Percentiles rank a stretch among this genome's conserved stretches.
phyloP scores from a whole-genome alignment of 2,888 invertebrate species.

The Volucella inanis region DNA sequence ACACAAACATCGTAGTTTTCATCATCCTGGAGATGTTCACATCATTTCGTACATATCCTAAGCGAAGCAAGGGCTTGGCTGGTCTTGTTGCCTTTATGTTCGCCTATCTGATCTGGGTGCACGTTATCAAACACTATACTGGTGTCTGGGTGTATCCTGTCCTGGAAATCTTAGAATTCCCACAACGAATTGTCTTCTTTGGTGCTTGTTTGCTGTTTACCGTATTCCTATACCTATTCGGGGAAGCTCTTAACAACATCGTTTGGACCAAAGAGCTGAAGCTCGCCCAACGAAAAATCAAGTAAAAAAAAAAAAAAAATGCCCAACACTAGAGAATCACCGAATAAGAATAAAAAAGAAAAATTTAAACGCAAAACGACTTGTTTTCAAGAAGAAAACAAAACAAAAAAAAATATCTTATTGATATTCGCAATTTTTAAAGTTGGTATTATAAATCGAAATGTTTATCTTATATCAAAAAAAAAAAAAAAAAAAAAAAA shows the following conservation, averaged over 20 bases:
- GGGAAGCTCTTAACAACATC: slow-evolving; percentile 88
- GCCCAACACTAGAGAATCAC: slow-evolving; percentile 17
- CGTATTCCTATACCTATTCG: slow-evolving; percentile 87
- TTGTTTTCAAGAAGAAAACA: slow-evolving; percentile 21
- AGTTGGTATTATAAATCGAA: slow-evolving; percentile 30
- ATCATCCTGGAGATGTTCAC: slow-evolving; percentile 89
- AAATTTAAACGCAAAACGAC: slow-evolving; percentile 24
- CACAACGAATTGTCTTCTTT: slow-evolving; percentile 90
- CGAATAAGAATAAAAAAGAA: slow-evolving; percentile 10
- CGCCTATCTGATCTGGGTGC: slow-evolving; percentile 91
- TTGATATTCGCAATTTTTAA: slow-evolving; percentile 55
- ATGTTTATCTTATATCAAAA: slow-evolving; percentile 44
- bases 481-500: slow-evolving; percentile 6
- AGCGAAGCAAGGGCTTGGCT: slow-evolving; percentile 86
- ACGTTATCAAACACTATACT: slow-evolving; percentile 88
- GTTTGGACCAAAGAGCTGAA: slow-evolving; percentile 89
- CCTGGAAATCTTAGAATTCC: slow-evolving; percentile 89
- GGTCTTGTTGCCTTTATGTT: slow-evolving; percentile 87
- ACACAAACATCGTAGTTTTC: slow-evolving; percentile 93
- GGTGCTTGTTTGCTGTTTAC: slow-evolving; percentile 86
- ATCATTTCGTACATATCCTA: slow-evolving; percentile 91
- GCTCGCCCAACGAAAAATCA: slow-evolving; percentile 81
- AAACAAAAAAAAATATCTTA: slow-evolving; percentile 41
- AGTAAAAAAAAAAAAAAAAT: slow-evolving; percentile 77
- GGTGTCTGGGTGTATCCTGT: slow-evolving; percentile 97